Evolutionary conservation across 2,113 vertebrate species (phyloP).

Genomic region (Anhinga rufa): DNA sequence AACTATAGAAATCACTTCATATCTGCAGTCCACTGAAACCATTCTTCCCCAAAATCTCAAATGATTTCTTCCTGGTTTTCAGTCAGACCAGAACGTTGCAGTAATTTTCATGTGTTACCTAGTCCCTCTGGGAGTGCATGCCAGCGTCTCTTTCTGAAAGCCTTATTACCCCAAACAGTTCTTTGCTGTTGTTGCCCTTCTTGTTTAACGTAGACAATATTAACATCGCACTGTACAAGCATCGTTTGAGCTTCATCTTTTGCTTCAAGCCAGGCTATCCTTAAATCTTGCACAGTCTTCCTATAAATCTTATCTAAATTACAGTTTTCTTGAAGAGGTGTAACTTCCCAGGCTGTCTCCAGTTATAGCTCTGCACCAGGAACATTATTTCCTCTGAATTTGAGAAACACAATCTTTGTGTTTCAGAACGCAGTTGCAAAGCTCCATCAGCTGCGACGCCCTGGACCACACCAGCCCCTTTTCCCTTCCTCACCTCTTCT

Average conservation of each 20-base stretch:
- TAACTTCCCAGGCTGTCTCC: not conserved
- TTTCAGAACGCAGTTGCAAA: not conserved
- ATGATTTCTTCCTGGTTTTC: not conserved
- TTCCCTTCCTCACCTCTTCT: not conserved
- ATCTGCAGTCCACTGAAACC: not conserved
- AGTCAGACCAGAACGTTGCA: not conserved
- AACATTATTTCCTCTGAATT: not conserved
- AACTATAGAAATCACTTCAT: not conserved
- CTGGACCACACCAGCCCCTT: not conserved
- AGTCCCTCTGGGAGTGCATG: not conserved
- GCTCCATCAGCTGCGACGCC: not conserved
- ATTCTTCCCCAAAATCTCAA: not conserved
- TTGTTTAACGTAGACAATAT: not conserved
- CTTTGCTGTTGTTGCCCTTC: not conserved
- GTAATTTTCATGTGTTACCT: no score
- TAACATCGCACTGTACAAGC: no score
- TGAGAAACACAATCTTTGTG: not conserved
- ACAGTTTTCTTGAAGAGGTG: not conserved
- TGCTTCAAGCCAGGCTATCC: not conserved
- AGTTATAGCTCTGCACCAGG: not conserved
- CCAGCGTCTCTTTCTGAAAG: not conserved
- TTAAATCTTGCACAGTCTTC: not conserved
- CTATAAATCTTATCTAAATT: not conserved
- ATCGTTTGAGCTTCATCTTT: not conserved
- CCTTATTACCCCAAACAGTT: not conserved